Evolutionary conservation across 2,797 vertebrate species (phyloP).

Genomic region (Oreonectes daqikongensis): DNA sequence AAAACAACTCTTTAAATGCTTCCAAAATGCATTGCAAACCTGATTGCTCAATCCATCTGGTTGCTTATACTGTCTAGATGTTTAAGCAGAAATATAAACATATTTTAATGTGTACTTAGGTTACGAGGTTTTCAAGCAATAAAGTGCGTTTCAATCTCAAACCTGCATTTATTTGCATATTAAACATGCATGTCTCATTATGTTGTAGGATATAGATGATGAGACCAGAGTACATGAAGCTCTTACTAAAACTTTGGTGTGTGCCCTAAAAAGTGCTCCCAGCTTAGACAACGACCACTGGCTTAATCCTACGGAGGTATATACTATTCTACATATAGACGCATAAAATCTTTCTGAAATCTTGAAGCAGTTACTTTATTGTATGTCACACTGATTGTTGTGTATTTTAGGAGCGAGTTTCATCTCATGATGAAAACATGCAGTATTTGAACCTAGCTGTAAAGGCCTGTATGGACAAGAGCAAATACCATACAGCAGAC

Average conservation of each 20-base stretch:
- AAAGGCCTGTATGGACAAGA: constrained; percentile 68
- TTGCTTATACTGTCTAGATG: background rate
- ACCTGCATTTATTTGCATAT: background rate
- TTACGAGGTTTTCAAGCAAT: background rate
- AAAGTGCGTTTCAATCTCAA: background rate
- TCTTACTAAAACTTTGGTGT: constrained; percentile 85
- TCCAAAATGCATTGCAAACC: background rate
- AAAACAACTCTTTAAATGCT: background rate
- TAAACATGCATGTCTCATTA: constrained; percentile 32
- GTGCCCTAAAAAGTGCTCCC: constrained; percentile 83
- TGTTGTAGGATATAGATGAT: constrained; percentile 84
- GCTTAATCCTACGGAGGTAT: constrained; percentile 98
- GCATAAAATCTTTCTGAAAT: background rate
- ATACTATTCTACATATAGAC: background rate
- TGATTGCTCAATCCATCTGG: background rate
- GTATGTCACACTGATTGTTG: constrained; percentile 29
- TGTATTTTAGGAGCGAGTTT: constrained; percentile 77
- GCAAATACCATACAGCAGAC: constrained; percentile 18
- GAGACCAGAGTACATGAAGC: constrained; percentile 88
- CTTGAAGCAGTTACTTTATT: background rate
- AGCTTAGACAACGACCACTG: constrained; percentile 76
- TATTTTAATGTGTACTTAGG: background rate
- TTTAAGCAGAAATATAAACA: background rate
- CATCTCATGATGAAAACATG: constrained; percentile 86
- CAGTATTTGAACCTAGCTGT: constrained; percentile 85